Base-by-base conservation (phyloP, 2,113 vertebrate genomes). In the Pangasianodon gigas region DNA sequence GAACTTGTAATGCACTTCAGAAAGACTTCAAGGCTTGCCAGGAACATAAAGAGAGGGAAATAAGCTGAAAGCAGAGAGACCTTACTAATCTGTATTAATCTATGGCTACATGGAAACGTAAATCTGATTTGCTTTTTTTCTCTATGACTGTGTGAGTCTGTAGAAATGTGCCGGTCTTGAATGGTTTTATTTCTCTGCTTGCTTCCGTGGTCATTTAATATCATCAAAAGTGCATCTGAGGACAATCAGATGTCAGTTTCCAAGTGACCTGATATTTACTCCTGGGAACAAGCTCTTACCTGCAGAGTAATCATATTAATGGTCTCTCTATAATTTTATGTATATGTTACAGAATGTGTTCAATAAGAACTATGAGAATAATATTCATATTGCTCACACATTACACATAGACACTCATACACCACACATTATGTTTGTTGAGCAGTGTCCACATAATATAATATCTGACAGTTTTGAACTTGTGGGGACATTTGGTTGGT, bases 191-290 rank as follows among this genome's bases (percentile, higher is more conserved):
- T 86, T 54, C 51, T 74, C 44, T 37, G 29, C 67, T 41, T 74
- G n/a, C 48, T 74, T 11, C n/a, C n/a, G 11, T 54, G 65, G 67
- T 24, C 67, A 56, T 86, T 74, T 24, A 74, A 74, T 74, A 54
- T 71, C n/a, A 41, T 54, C 48, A 41, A 52, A 79, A 89, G 46
- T 77, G 69, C 77, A 87, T 84, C 58, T 87, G 67, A 60, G 81
- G 44, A 86, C 62, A 86, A 16, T 21, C 44, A 46, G 26, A 83
- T 8, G 46, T 4, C 14, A 46, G 37, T 51, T 82, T 41, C 67
- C 37, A 90, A 7, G 14, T 65, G 37, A 7, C 26, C 16, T 51
- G 52, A 84, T 86, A 82, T 10, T 86, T 41, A 62, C 10, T 46
- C 10, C 3, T 62, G 52, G 2, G 44, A 62, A 56, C 41, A 89